Base-by-base conservation (phyloP, 2,888 invertebrate species). In the Mesochorus sp. region DNA sequence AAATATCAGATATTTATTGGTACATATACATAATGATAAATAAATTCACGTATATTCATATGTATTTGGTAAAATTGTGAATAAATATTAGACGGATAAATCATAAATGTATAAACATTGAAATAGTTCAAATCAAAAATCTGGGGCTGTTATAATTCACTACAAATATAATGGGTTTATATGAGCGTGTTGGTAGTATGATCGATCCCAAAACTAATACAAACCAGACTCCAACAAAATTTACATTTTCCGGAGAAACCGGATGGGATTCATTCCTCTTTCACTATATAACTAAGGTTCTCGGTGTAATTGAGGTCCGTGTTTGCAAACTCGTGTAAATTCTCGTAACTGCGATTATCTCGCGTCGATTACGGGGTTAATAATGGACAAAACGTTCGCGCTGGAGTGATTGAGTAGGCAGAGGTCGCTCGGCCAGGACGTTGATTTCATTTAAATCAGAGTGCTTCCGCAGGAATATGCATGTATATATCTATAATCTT, bases 141-240 rank as follows among this genome's bases (percentile, higher is more conserved):
- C n/a, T n/a, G n/a, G n/a, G n/a, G n/a, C n/a, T n/a, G n/a, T n/a
- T n/a, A 19, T 14, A 21, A 19, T 12, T 12, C 5, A 6, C 4
- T 3, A 31, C 31, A 4, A 2, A 34, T 17, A 31, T 31, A 8
- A 31, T 24, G 12, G 12, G 24, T 39, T 26, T 21, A 10, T 8
- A 19, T 12, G 37, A 19, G 6, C 6, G 39, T 24, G 14, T 26
- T 10, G 21, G 24, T 6, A 6, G 44, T 8, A 19, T 6, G 39
- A 42, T 53, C 21, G 31, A 61, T 61, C 61, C 12, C 26, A 53
- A 53, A 62, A 28, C 31, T 70, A 47, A 59, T 61, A 24, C n/a
- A 42, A 72, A 31, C 31, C 34, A 24, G 19, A 24, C 24, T 26
- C n/a, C n/a, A 31, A 24, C 6, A 1, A 34, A 62, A 12, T 64